These are phyloP conservation scores for Ondatra zibethicus DNA, from an alignment of 2,113 vertebrate genomes.

Conservation along the genomic window DNA sequence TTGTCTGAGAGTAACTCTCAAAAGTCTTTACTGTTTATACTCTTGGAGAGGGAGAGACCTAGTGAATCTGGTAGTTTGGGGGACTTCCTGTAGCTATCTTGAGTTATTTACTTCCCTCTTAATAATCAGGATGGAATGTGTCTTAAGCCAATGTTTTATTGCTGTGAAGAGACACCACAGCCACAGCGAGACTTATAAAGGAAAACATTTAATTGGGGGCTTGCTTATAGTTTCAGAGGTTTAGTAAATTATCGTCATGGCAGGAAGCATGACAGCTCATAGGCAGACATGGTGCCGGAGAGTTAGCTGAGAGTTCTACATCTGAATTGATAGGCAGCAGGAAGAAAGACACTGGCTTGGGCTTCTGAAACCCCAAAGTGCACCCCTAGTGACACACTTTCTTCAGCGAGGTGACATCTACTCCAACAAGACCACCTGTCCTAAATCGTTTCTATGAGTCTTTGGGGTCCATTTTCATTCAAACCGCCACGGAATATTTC, in stretches of 20 bases:
- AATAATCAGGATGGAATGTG: background rate
- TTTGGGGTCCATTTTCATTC: background rate
- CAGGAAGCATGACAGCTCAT: too few species aligned
- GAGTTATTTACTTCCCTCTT: background rate
- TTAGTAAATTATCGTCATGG: too few species aligned
- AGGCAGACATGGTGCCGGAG: too few species aligned
- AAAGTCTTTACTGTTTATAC: too few species aligned
- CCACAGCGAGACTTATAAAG: too few species aligned
- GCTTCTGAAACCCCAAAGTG: background rate
- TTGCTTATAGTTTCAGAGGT: background rate
- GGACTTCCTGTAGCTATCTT: background rate
- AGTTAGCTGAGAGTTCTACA: too few species aligned
- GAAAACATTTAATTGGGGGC: too few species aligned
- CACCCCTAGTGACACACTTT: background rate
- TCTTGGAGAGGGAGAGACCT: too few species aligned
- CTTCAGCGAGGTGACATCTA: too few species aligned
- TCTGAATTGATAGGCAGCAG: background rate
- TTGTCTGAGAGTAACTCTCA: background rate
- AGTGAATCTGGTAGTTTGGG: background rate
- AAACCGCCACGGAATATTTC: background rate
- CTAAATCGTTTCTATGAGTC: background rate
- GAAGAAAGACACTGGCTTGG: background rate
- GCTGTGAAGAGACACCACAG: too few species aligned
- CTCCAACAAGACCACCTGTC: too few species aligned
- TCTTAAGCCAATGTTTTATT: too few species aligned